Evolutionary conservation across 2,888 invertebrate genomes (phyloP).

Genomic region (Tenthredo notha): DNA sequence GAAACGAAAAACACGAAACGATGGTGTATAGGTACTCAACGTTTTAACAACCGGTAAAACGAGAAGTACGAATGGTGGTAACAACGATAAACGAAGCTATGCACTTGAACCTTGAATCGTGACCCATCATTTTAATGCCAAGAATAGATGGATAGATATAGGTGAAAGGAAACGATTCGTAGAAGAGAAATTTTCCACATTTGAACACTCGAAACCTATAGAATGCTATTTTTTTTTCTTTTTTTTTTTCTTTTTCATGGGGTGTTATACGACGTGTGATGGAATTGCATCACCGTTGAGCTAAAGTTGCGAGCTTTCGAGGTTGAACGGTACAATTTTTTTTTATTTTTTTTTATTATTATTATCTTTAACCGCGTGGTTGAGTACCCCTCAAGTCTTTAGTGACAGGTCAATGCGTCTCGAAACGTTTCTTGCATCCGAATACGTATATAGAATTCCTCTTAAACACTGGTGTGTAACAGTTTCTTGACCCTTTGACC

Average conservation of each 20-base stretch:
- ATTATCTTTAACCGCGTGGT: neutral
- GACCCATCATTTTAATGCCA: neutral
- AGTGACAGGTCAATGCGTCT: slow-evolving; percentile 45
- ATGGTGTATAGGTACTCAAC: neutral
- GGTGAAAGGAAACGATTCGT: neutral
- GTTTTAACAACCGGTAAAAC: slow-evolving; percentile 1
- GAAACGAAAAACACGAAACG: neutral
- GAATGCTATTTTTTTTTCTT: neutral
- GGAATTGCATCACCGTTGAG: neutral
- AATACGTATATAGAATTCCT: slow-evolving; percentile 17
- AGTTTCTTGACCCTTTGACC: slow-evolving; percentile 53
- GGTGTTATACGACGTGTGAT: neutral
- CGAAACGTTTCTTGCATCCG: slow-evolving; percentile 20
- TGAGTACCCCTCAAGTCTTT: slow-evolving; percentile 17
- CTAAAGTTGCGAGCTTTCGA: neutral
- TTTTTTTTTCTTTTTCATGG: neutral
- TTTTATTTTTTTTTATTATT: too few relatives aligned
- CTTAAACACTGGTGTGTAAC: slow-evolving; percentile 33
- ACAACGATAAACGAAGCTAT: neutral
- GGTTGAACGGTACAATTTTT: slow-evolving; percentile 5
- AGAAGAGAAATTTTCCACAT: neutral
- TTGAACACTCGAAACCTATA: neutral
- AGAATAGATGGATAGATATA: neutral
- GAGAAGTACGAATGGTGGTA: neutral
- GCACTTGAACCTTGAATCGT: neutral